phyloP scores from a whole-genome alignment of 2,797 vertebrate genomes.

The Sparus aurata region DNA sequence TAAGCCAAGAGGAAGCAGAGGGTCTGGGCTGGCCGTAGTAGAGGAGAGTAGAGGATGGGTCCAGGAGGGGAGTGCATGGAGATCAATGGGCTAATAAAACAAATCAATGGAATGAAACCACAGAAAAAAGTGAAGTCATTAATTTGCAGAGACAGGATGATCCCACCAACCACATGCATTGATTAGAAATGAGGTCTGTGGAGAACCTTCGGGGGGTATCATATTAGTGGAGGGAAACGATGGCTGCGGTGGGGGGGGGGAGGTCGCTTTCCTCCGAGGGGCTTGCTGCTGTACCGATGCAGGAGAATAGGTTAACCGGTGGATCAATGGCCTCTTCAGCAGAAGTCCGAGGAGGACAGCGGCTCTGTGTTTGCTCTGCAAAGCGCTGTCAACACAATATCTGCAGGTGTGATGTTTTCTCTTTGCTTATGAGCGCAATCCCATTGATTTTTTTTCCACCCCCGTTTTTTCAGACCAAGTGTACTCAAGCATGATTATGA shows the following conservation, averaged over 20 bases:
- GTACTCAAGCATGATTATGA: slow-evolving; percentile 82
- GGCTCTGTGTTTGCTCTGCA: slow-evolving; percentile 67
- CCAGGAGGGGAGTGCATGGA: slow-evolving; percentile 52
- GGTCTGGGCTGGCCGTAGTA: slow-evolving; percentile 11
- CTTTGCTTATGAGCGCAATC: slow-evolving; percentile 55
- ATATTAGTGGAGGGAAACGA: slow-evolving; percentile 82
- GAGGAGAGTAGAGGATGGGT: slow-evolving; percentile 43
- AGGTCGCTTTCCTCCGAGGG: slow-evolving; percentile 53
- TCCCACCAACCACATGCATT: slow-evolving; percentile 85
- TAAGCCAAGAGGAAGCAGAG: slow-evolving; percentile 67
- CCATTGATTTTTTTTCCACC: slow-evolving; percentile 42
- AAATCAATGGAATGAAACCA: slow-evolving; percentile 86
- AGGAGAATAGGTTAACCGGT: slow-evolving; percentile 79
- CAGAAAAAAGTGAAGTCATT: slow-evolving; percentile 88
- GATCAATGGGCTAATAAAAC: slow-evolving; percentile 88
- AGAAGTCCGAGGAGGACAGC: slow-evolving; percentile 56
- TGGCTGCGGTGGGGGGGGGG: slow-evolving; percentile 49
- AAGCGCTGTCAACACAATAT: slow-evolving; percentile 75
- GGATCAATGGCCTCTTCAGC: slow-evolving; percentile 81
- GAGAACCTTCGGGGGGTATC: slow-evolving; percentile 83
- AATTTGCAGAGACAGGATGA: slow-evolving; percentile 87
- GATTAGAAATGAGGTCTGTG: slow-evolving; percentile 83
- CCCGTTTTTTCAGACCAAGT: slow-evolving; percentile 57
- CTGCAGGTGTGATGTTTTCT: slow-evolving; percentile 78
- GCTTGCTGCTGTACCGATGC: slow-evolving; percentile 73